Evolutionary conservation across 2,797 vertebrate species (phyloP).

Genomic region (Enteromius paludinosus): DNA sequence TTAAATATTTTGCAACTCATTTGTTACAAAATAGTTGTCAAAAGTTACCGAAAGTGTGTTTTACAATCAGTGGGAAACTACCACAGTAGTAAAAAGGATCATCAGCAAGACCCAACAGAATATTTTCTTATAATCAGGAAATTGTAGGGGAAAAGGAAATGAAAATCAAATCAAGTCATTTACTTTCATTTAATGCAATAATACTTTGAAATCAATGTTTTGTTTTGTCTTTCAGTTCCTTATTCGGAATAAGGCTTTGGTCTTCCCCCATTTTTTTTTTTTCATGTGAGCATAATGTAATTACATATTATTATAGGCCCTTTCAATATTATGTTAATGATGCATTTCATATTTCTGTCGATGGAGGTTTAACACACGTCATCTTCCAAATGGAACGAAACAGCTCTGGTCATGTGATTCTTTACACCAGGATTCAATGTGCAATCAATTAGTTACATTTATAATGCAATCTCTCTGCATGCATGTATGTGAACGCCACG

Average conservation of each 20-base stretch:
- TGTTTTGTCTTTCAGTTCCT: not conserved
- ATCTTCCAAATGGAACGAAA: not conserved
- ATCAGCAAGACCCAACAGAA: not conserved
- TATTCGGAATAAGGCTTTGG: not conserved
- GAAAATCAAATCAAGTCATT: not conserved
- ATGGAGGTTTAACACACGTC: not conserved
- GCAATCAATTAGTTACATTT: not conserved
- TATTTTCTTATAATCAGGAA: not conserved
- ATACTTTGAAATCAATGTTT: not conserved
- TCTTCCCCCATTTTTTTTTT: not conserved
- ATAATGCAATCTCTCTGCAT: not conserved
- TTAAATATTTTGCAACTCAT: not conserved
- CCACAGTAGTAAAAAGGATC: not conserved
- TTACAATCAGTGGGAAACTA: not conserved
- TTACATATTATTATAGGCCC: not conserved
- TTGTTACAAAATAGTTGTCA: too few species aligned
- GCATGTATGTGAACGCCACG: not conserved
- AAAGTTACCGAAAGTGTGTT: not conserved
- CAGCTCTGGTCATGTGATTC: not conserved
- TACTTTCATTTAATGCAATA: not conserved
- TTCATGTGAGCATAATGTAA: not conserved
- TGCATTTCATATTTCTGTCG: not conserved
- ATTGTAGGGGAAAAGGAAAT: not conserved
- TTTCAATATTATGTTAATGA: not conserved
- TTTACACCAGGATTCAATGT: slow-evolving; percentile 1